Conservation (phyloP, 2,113 vertebrate genomes). For the Carettochelys insculpta region DNA sequence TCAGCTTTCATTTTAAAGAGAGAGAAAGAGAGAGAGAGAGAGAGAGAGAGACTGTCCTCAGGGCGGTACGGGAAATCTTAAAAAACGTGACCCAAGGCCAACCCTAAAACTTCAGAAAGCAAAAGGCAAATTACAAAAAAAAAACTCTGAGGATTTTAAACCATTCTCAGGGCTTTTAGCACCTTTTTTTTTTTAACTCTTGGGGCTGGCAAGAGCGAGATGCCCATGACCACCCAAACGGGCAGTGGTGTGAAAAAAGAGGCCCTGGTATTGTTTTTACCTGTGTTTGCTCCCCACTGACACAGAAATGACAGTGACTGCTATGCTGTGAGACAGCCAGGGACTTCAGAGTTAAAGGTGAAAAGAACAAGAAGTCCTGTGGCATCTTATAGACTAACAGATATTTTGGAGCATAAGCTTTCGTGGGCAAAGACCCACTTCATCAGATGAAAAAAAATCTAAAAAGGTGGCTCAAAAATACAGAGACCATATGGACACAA, state of each 20-base stretch:
- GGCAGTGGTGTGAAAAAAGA: neutral
- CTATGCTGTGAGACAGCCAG: neutral
- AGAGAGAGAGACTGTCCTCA: neutral
- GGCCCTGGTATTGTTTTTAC: neutral
- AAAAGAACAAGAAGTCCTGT: too few relatives aligned
- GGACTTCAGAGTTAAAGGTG: neutral
- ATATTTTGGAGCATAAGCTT: too few relatives aligned
- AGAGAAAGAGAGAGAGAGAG: neutral
- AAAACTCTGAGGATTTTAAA: neutral
- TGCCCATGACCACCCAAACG: neutral
- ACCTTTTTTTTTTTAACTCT: neutral
- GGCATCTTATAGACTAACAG: too few relatives aligned
- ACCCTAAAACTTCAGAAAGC: neutral
- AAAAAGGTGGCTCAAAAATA: neutral
- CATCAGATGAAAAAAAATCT: too few relatives aligned
- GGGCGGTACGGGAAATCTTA: neutral
- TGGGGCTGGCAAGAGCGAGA: fast-evolving
- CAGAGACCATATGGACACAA: neutral
- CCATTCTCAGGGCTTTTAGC: neutral
- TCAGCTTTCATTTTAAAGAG: neutral
- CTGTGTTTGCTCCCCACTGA: fast-evolving
- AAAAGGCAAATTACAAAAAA: neutral
- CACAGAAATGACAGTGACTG: neutral
- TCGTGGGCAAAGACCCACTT: too few relatives aligned
- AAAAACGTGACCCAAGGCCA: neutral